These are phyloP conservation scores for Anas flavirostris DNA, from an alignment of 2,797 vertebrate genomes.

Conservation along the genomic window DNA sequence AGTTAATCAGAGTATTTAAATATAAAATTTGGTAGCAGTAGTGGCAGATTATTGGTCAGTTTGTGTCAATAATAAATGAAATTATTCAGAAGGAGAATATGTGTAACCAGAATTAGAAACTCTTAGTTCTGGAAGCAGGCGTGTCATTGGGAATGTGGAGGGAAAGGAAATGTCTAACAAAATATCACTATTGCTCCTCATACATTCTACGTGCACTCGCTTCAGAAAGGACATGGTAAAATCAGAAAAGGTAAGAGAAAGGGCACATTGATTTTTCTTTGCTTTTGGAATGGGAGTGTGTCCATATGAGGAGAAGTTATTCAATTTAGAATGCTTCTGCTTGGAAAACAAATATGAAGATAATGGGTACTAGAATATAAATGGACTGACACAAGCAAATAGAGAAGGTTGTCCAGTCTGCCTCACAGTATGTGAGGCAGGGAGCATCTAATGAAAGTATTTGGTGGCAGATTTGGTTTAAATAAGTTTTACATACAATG, in stretches of 20 bases:
- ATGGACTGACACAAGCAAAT: neutral
- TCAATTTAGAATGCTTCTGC: neutral
- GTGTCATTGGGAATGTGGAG: neutral
- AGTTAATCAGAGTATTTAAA: neutral
- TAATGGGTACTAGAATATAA: neutral
- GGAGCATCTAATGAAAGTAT: neutral
- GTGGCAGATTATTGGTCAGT: neutral
- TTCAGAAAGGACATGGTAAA: neutral
- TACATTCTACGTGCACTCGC: rapidly evolving
- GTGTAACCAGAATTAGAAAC: neutral
- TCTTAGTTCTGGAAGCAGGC: neutral
- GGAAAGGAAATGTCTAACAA: neutral
- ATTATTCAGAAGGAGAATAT: neutral
- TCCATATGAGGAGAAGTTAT: neutral
- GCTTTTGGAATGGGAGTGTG: rapidly evolving
- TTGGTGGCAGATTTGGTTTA: neutral
- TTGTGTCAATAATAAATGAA: neutral
- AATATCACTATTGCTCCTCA: neutral
- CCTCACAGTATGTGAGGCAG: neutral
- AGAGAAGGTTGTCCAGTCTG: neutral
- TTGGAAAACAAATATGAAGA: neutral
- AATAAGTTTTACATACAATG: neutral
- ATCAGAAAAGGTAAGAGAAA: neutral
- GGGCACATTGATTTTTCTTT: neutral
- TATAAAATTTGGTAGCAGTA: neutral